Percentiles rank a stretch among this genome's conserved stretches.
phyloP scores from a whole-genome alignment of 2,797 vertebrate genomes.

The Danio albolineatus region DNA sequence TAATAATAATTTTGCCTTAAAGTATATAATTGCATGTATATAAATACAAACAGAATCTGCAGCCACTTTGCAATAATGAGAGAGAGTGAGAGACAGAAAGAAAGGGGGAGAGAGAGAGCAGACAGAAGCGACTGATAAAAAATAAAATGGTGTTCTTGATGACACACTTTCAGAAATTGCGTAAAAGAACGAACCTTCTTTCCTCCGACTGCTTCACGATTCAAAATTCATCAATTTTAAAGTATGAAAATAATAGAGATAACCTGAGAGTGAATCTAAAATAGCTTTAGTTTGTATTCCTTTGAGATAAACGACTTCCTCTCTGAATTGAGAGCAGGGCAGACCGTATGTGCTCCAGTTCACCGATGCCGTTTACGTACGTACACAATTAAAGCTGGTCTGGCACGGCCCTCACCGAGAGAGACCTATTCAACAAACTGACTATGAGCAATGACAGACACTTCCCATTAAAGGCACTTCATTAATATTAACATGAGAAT shows the following conservation, averaged over 20 bases:
- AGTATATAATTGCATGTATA: not conserved
- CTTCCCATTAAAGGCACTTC: conserved; percentile 58
- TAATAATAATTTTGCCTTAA: too few relatives aligned
- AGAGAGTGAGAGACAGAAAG: not conserved
- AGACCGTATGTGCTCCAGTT: conserved; percentile 52
- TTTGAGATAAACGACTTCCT: conserved; percentile 52
- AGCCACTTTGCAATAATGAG: not conserved
- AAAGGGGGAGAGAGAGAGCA: conserved; percentile 22
- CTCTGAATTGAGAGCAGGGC: conserved; percentile 49
- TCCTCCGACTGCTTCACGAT: conserved; percentile 33
- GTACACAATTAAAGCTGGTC: conserved; percentile 58
- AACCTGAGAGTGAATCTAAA: conserved; percentile 60
- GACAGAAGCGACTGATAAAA: conserved; percentile 41
- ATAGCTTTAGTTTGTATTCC: conserved; percentile 58
- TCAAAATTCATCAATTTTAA: conserved; percentile 58
- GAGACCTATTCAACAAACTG: conserved; percentile 52
- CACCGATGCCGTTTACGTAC: conserved; percentile 24
- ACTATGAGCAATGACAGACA: conserved; percentile 55
- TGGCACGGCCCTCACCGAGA: conserved; percentile 39
- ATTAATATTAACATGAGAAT: conserved; percentile 65
- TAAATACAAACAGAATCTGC: not conserved
- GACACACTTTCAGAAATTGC: conserved; percentile 55
- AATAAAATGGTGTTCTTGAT: conserved; percentile 46
- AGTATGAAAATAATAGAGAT: conserved; percentile 56
- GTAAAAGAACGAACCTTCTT: conserved; percentile 41